A percentile compares a stretch with the other conserved stretches of the same genome.
Conservation (phyloP, 2,797 vertebrate species). For the Pyrocephalus nanus region DNA sequence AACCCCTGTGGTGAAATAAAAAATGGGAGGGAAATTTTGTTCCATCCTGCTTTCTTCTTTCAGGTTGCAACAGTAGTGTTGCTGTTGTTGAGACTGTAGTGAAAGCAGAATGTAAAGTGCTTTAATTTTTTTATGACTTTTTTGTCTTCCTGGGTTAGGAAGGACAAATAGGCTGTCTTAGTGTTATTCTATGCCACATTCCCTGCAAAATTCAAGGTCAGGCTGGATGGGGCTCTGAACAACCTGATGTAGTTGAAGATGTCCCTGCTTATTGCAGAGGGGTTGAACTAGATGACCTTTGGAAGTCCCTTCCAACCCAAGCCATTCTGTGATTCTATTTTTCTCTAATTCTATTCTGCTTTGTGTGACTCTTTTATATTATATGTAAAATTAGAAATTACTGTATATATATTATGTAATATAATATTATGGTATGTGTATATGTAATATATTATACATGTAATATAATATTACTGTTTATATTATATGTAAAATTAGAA, state of each 20-base stretch:
- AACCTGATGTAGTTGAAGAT: background rate
- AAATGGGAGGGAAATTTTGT: background rate
- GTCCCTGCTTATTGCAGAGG: background rate
- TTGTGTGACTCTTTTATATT: background rate
- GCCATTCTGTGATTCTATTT: background rate
- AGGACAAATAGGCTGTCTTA: background rate
- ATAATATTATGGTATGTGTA: too few relatives aligned
- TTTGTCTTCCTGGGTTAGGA: background rate
- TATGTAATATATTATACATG: too few relatives aligned
- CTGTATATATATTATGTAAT: background rate
- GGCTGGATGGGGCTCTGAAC: background rate
- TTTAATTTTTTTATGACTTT: background rate
- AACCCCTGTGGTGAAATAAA: background rate
- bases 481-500: background rate
- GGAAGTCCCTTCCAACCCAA: background rate
- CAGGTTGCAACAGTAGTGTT: background rate
- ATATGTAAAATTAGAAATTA: background rate
- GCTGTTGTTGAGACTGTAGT: background rate
- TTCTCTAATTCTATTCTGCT: background rate
- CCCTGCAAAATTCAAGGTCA: background rate
- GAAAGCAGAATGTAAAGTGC: background rate
- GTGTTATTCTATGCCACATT: fast-evolving
- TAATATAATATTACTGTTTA: background rate
- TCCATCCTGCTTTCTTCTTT: background rate
- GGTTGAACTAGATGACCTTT: background rate